Base-by-base conservation (phyloP, 2,888 invertebrate species). In the Erynnis tages region DNA sequence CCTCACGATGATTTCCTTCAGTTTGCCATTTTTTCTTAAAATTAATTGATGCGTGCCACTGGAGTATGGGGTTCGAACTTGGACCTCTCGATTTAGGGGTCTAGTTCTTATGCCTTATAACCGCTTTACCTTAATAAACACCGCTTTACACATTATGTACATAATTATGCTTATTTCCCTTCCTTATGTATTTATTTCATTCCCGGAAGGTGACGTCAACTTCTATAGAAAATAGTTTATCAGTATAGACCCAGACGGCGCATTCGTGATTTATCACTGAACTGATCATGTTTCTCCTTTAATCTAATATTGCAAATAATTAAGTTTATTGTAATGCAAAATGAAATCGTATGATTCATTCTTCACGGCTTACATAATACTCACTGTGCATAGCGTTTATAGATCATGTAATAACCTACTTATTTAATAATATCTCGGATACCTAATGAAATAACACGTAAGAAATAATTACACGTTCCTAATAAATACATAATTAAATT, bases 371-470 rank as follows among this genome's bases (percentile, higher is more conserved):
- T 27, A 27, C 21, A 27, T 43, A 16, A 21, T 44, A 13, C 10
- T 38, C 4, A 30, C 13, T 46, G 40, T 47, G 30, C 38, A 30
- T 38, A 23, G 38, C 52, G 44, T 13, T 34, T 44, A 53, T 23
- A 38, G 16, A 29, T 44, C 38, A 54, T 45, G 46, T 35, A 45
- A 14, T 5, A 32, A 32, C 21, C 7, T 32, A 32, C 8, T 14
- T 14, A 32, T 32, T 32, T n/a, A n/a, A 21, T 21, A 21, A 21
- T 21, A 21, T 21, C 3, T 4, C 21, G 5, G 21, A 21, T 21
- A n/a, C n/a, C n/a, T n/a, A 21, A 21, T 21, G 3, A 21, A 21
- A 21, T 21, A 21, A 21, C 5, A 21, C 5, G 21, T 21, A 21
- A 21, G 21, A 21, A 29, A 8, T 29, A 10, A n/a, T 8, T n/a